Evolutionary conservation across 1,140 invertebrate genomes (phyloP).

Genomic region (Leptonema lineaticorne): DNA sequence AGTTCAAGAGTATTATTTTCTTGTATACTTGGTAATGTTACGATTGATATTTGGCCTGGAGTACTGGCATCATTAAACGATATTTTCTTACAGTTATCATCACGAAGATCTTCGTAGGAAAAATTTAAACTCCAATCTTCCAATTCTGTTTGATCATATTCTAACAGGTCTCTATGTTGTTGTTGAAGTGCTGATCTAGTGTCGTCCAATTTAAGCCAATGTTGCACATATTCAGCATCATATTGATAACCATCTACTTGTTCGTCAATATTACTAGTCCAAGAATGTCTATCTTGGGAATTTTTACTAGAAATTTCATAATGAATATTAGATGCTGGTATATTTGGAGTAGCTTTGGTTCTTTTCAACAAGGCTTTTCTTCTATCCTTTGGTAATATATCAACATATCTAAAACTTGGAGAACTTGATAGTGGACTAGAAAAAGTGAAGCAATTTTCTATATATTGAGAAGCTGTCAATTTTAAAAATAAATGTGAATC

Average conservation of each 20-base stretch:
- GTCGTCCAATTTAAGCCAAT: conserved; percentile 72
- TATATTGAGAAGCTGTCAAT: conserved; percentile 57
- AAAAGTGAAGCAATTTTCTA: conserved; percentile 54
- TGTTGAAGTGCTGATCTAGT: conserved; percentile 64
- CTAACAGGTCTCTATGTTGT: conserved; percentile 66
- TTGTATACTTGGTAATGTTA: conserved; percentile 68
- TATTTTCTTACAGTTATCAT: conserved; percentile 52
- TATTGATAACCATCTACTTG: conserved; percentile 63
- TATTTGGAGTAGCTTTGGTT: conserved; percentile 48
- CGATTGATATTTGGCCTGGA: conserved; percentile 60
- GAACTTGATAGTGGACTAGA: conserved; percentile 59
- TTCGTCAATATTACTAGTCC: conserved; percentile 59
- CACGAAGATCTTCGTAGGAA: conserved; percentile 66
- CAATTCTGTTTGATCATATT: conserved; percentile 72
- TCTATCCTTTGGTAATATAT: conserved; percentile 53
- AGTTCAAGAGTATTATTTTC: conserved; percentile 70
- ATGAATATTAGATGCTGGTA: conserved; percentile 28
- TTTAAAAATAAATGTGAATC: conserved; percentile 72
- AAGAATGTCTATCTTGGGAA: conserved; percentile 54
- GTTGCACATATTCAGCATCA: conserved; percentile 73
- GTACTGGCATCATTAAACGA: conserved; percentile 55
- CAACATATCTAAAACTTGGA: conserved; percentile 59
- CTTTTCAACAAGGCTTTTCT: conserved; percentile 50
- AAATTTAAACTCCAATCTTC: conserved; percentile 78
- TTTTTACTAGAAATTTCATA: conserved; percentile 32